These are phyloP conservation scores for Lutjanus argentimaculatus DNA, from an alignment of 2,797 vertebrate species.

Conservation along the genomic window DNA sequence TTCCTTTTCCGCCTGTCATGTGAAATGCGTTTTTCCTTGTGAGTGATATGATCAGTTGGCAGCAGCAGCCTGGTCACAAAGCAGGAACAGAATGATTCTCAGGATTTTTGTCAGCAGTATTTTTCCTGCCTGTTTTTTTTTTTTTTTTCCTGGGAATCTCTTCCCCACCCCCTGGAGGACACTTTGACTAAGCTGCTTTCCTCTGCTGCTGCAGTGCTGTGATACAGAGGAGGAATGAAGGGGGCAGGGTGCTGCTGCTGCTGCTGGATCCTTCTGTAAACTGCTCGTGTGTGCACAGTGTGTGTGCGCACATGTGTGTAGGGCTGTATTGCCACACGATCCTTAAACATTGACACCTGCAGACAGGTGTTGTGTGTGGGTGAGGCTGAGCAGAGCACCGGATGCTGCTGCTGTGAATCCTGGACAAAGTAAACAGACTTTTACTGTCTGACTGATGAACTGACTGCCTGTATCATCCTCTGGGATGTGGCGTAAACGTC, in stretches of 20 bases:
- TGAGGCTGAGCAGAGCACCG: not conserved
- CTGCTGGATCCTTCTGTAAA: conserved; percentile 13
- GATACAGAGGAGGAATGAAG: conserved; percentile 21
- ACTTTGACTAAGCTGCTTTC: conserved; percentile 44
- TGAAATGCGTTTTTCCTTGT: no score
- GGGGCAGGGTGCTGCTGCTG: conserved; percentile 6
- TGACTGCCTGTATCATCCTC: not conserved
- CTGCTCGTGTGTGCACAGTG: not conserved
- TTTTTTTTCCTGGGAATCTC: conserved; percentile 1
- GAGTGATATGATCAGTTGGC: no score
- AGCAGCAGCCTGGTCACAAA: no score
- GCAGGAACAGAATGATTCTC: not conserved
- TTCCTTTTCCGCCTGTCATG: no score
- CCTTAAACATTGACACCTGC: not conserved
- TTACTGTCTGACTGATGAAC: not conserved
- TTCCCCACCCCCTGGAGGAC: conserved; percentile 12
- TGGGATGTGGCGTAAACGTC: not conserved
- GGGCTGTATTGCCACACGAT: not conserved
- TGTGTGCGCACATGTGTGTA: not conserved
- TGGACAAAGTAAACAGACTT: not conserved
- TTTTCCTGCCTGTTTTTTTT: conserved; percentile 7
- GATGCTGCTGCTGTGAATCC: not conserved
- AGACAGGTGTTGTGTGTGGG: conserved; percentile 8
- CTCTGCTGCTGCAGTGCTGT: conserved; percentile 44
- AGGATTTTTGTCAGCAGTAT: not conserved